A percentile compares a stretch with the other conserved stretches of the same genome.
Evolutionary conservation across 2,797 vertebrate species (phyloP).

Genomic region (Iguana delicatissima): DNA sequence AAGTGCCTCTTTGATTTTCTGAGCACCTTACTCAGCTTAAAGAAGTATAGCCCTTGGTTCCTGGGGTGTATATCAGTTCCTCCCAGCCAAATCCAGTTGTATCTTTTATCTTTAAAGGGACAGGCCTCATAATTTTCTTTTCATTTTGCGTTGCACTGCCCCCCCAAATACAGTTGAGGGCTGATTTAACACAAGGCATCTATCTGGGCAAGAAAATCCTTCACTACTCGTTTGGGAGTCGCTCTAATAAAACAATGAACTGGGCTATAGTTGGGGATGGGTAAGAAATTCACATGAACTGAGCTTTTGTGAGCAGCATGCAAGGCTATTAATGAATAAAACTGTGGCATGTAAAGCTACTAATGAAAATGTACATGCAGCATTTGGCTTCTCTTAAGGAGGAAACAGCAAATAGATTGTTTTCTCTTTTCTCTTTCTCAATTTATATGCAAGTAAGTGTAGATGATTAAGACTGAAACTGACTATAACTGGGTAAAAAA

Average conservation of each 20-base stretch:
- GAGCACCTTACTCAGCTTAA: conserved; percentile 26
- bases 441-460: not conserved
- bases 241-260: conserved; percentile 4
- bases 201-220: not conserved
- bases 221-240: not conserved
- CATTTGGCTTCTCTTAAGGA: not conserved
- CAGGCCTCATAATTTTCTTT: not conserved
- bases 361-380: not conserved
- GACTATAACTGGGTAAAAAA: not conserved
- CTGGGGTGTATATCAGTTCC: not conserved
- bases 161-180: not conserved
- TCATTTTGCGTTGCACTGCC: not conserved
- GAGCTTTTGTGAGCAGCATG: not conserved
- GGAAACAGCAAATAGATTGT: not conserved
- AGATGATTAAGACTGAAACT: not conserved
- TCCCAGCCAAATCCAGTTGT: not conserved
- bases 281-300: not conserved
- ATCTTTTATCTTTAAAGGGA: conserved; percentile 30
- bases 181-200: not conserved
- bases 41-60: not conserved
- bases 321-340: not conserved
- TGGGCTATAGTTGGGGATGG: not conserved
- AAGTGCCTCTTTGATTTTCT: conserved; percentile 37
- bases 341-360: not conserved
- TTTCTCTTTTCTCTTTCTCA: not conserved